phyloP scores from a whole-genome alignment of 37 sponge, comb jelly and placozoan species.

The Bolinopsis microptera region DNA sequence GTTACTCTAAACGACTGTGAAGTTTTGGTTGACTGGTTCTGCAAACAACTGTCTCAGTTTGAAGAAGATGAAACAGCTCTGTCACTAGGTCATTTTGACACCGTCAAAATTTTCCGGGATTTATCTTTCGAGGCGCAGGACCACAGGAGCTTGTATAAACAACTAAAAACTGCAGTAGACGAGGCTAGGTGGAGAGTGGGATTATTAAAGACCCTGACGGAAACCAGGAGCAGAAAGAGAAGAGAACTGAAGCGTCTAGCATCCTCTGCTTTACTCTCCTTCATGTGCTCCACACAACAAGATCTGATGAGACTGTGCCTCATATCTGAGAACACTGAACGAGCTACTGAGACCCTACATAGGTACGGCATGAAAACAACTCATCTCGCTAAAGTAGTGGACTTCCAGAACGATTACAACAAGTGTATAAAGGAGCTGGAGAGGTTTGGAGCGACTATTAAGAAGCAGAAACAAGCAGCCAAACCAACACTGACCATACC shows the following conservation, averaged over 20 bases:
- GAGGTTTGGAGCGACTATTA: constrained; percentile 5
- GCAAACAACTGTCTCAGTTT: neutral
- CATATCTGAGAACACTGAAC: neutral
- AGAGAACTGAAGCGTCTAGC: neutral
- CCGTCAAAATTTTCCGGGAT: constrained; percentile 51
- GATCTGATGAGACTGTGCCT: constrained; percentile 39
- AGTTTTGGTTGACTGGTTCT: constrained; percentile 36
- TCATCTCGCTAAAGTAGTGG: constrained; percentile 36
- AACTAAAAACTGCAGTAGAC: neutral
- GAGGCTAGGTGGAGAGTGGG: constrained; percentile 29
- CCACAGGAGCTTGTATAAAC: neutral
- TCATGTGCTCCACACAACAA: constrained; percentile 14
- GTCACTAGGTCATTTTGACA: constrained; percentile 35
- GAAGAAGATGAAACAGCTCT: neutral
- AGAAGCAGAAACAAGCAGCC: constrained; percentile 28
- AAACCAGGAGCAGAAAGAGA: neutral
- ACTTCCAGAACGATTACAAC: constrained; percentile 50
- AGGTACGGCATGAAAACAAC: constrained; percentile 44
- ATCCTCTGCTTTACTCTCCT: neutral
- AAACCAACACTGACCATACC: neutral
- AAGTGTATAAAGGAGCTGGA: constrained; percentile 36
- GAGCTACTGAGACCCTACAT: neutral
- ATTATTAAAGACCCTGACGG: neutral
- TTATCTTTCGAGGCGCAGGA: neutral
- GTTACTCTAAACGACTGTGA: neutral